These are phyloP conservation scores for Melieria crassipennis DNA, from an alignment of 2,888 invertebrate genomes.

Conservation along the genomic window DNA sequence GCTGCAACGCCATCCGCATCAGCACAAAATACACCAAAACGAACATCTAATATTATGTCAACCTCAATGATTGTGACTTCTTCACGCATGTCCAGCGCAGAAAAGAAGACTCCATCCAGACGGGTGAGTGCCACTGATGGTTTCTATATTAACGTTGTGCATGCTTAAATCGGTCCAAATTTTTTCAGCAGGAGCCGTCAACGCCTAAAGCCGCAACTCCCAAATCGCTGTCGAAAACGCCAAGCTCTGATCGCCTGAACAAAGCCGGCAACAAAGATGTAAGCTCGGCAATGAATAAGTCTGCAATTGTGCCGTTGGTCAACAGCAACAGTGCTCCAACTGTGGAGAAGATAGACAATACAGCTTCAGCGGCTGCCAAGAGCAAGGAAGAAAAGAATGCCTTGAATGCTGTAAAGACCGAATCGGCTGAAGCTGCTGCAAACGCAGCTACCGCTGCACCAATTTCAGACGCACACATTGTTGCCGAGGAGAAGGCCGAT, in stretches of 20 bases:
- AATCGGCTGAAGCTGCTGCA: conserved; percentile 46
- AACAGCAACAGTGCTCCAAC: conserved; percentile 42
- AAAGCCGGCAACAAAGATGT: conserved; percentile 47
- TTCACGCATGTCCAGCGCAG: conserved; percentile 59
- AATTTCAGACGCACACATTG: conserved; percentile 44
- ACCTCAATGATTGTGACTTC: conserved; percentile 61
- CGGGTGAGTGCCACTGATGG: conserved; percentile 49
- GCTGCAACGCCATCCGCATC: conserved; percentile 54
- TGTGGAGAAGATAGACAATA: conserved; percentile 29
- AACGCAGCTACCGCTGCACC: conserved; percentile 31
- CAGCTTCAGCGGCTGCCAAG: conserved; percentile 48
- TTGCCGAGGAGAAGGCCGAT: conserved; percentile 58
- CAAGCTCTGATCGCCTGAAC: conserved; percentile 49
- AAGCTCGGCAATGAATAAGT: conserved; percentile 50
- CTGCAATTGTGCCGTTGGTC: conserved; percentile 49
- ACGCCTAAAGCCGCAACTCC: conserved; percentile 54
- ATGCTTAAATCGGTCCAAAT: neutral
- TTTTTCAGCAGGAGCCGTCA: conserved; percentile 47
- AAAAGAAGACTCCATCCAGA: conserved; percentile 61
- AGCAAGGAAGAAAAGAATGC: conserved; percentile 65
- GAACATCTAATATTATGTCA: conserved; percentile 61
- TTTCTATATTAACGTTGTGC: neutral
- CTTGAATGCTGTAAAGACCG: conserved; percentile 62
- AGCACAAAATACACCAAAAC: conserved; percentile 66
- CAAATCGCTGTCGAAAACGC: conserved; percentile 50